A percentile compares a stretch with the other conserved stretches of the same genome.
phyloP scores from a whole-genome alignment of 2,113 vertebrate species.

The Periophthalmus modestus region DNA sequence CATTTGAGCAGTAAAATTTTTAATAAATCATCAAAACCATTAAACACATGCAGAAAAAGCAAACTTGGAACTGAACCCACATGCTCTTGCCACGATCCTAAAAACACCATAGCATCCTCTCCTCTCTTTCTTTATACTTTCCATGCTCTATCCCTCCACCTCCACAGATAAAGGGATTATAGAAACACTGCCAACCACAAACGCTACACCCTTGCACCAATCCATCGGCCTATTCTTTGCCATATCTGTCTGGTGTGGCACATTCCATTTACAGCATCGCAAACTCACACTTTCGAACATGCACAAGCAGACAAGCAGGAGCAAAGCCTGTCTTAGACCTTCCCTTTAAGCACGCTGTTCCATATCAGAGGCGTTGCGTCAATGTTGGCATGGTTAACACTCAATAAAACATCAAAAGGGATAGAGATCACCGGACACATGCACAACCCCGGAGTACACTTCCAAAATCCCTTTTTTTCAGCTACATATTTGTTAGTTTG shows the following conservation, averaged over 20 bases:
- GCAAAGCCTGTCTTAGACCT: constrained; percentile 44
- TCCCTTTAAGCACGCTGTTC: constrained; percentile 50
- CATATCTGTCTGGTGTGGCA: constrained; percentile 31
- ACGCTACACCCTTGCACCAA: not conserved
- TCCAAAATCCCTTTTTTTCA: constrained; percentile 14
- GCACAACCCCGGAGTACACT: constrained; percentile 53
- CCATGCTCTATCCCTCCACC: not conserved
- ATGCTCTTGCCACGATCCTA: not conserved
- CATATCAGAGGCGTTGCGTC: constrained; percentile 61
- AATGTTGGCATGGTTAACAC: constrained; percentile 61
- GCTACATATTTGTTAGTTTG: constrained; percentile 8
- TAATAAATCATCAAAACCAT: not conserved
- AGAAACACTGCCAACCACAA: not conserved
- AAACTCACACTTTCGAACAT: constrained; percentile 50
- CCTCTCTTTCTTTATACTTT: not conserved
- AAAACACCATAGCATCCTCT: not conserved
- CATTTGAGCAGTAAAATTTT: not conserved
- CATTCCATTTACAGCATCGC: constrained; percentile 36
- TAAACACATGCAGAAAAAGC: not conserved
- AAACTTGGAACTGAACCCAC: not conserved
- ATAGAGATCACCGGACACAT: constrained; percentile 60
- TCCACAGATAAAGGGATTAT: not conserved
- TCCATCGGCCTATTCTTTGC: constrained; percentile 30
- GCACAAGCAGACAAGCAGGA: constrained; percentile 46
- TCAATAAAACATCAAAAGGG: constrained; percentile 77